Evolutionary conservation across 2,113 vertebrate species (phyloP), one percentile per base, ranked within the genome.

Genomic region (Zosterops hypoxanthus): DNA sequence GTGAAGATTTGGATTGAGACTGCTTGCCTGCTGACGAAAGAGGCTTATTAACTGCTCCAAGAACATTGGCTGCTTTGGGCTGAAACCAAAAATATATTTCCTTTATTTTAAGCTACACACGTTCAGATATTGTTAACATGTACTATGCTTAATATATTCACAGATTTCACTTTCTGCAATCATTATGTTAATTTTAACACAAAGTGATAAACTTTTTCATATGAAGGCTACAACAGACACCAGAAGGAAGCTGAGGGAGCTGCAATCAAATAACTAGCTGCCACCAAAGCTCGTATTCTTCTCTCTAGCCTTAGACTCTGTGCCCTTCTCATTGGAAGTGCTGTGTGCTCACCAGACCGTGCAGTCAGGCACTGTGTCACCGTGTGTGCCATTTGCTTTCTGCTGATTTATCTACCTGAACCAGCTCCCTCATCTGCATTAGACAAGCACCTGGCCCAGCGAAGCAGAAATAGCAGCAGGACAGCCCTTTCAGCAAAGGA

Each of bases 1-100:
- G 98, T 79, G 99, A 99, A 41, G 99, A 98, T 98, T 99, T 99
- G 93, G 98, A 99, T 94, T 99, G 99, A 86, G 99, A 98, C 85
- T 98, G 99, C 93, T 99, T 99, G 91, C 99, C 99, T 75, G 99
- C 99, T 82, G 99, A 98, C 31, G 99, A 98, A 96, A 99, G 98
- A 13, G 99, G 99, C 97, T 99, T 99, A 98, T 99, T 99, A 83
- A 99, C 99, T 33, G 99, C 99, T 41, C 99, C 99, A 87, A 99
- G 98, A 90, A 99, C 99, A 90, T 99, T 99, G 68, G 99, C 98
- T 47, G 99, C 99, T 98, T 99, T 99, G 68, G 99, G 99, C 99
- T 99, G 94, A 92, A 97, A 97, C 59, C 89, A 98, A 97, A 98
- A 97, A 97, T 64, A 88, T 36, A 93, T 79, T 89, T 75, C 71